Evolutionary conservation across 2,113 vertebrate species (phyloP).

Genomic region (Seriola rivoliana): DNA sequence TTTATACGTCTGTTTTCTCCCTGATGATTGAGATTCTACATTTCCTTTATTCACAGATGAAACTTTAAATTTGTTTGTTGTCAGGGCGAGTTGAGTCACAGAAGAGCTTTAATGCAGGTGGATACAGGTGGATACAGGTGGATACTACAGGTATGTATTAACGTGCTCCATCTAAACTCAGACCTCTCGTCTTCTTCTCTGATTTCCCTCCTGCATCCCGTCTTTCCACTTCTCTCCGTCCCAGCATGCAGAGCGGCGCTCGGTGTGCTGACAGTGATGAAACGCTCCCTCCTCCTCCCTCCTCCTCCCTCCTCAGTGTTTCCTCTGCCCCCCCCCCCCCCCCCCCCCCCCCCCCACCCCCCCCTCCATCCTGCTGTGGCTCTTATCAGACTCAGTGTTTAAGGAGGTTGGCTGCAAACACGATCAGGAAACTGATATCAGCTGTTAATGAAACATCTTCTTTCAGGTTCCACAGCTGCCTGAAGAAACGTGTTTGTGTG

Average conservation of each 20-base stretch:
- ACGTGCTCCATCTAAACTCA: too few relatives aligned
- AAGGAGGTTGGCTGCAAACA: conserved; percentile 25
- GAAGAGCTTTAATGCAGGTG: too few relatives aligned
- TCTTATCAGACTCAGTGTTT: conserved; percentile 25
- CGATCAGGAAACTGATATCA: conserved; percentile 33
- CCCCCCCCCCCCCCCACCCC: not conserved
- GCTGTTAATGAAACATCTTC: not conserved
- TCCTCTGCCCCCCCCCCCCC: conserved; percentile 1
- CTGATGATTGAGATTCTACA: not conserved
- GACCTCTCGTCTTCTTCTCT: too few relatives aligned
- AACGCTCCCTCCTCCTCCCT: conserved; percentile 47
- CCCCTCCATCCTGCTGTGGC: not conserved
- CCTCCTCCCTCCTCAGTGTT: not conserved
- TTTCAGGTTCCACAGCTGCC: too few relatives aligned
- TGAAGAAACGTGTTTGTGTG: not conserved
- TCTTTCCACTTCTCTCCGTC: conserved; percentile 22
- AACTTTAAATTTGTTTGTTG: not conserved
- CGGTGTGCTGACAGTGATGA: conserved; percentile 67
- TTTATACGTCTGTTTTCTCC: not conserved
- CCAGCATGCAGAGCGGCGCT: conserved; percentile 41
- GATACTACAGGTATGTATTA: too few relatives aligned
- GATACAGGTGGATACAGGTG: too few relatives aligned
- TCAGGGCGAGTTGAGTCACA: conserved; percentile 21
- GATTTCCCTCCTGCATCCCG: conserved; percentile 53
- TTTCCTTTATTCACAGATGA: not conserved